Base-by-base conservation (phyloP, 1,140 invertebrate species). In the Drosophila teissieri region DNA sequence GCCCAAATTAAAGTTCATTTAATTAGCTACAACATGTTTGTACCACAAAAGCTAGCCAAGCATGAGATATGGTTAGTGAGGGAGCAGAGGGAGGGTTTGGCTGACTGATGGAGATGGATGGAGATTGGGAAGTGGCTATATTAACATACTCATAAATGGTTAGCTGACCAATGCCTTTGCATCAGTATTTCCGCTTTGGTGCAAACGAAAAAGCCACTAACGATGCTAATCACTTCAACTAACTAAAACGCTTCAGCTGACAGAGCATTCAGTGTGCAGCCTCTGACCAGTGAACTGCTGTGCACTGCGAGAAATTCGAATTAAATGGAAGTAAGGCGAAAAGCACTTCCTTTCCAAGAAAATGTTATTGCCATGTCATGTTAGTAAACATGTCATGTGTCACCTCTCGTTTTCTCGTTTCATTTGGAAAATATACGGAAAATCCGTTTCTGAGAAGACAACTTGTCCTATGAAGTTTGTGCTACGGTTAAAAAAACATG, bases 211-310 rank as follows among this genome's bases (percentile, higher is more conserved):
- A 80, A 86, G 81, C 81, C 81, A 85, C 81, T 86, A 86, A 85
- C 82, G 81, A 85, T 86, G 78, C 82, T 85, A 86, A 85, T 85
- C 78, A 85, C 81, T 85, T 86, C 82, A 85, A 81, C 81, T 86
- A 85, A 86, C 80, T 85, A 77, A 86, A 85, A 80, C 78, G 81
- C 81, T 81, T 81, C 82, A 81, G 58, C 64, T 81, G 53, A 65
- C 82, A 78, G 61, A 60, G 49, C 57, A 73, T 72, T 42, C 62
- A 45, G 61, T 37, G 61, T 37, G 60, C 44, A 24, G 62, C 49
- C 57, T 60, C 31, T 42, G 54, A 72, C 65, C 67, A 72, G 15
- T 45, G 34, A 31, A 15, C 31, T 17, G 10, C 11, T 10, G 11
- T 19, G 40, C 69, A 73, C 65, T 72, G 54, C 3, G 27, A 57